Evolutionary conservation across 2,797 vertebrate genomes (phyloP), one percentile per base, ranked within the genome.

Genomic region (Australoheros facetus): DNA sequence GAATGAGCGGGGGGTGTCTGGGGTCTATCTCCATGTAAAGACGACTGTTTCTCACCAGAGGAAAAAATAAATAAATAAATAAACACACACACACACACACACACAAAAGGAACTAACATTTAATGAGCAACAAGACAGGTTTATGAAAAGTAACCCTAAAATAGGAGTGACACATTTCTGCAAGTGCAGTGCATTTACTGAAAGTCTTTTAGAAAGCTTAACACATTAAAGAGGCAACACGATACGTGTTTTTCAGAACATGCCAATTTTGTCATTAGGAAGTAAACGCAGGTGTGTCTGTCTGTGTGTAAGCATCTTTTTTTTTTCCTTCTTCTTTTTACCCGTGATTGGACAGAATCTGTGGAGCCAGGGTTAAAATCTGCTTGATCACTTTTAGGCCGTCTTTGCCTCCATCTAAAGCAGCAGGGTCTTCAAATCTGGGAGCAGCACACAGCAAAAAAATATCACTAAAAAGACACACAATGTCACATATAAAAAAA

Each of bases 11-110:
- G 16, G 97, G 97, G 76, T 99, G 98, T 28, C 96, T 96, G 58
- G 97, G 96, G 78, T 99, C 97, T 77, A 98, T 97, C 90, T 99
- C 98, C 82, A 99, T 93, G 94, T 97, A 99, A 79, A 98, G 56
- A 4, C 94, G 96, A 17, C 98, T 99, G 92, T 85, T 78, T 66
- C 86, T 71, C 51, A 60, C 23, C 54, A 6, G 30, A 62, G 28
- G 39, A 69, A n/a, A 69, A 75, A 30, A n/a, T n/a, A 77, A 82
- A n/a, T 74, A 48, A 21, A 71, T 75, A 30, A 21, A 71, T 75
- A 30, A 77, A 82, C 28, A 51, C 3, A 56, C 62, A 74, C 10
- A 53, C n/a, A 51, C 28, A 66, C 23, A 48, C 80, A 53, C n/a
- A 10, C 1, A 37, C 60, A 10, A 53, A 62, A 78, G 21, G 13